Base-by-base conservation (phyloP, 2,888 invertebrate genomes). In the Hypomecis punctinalis region DNA sequence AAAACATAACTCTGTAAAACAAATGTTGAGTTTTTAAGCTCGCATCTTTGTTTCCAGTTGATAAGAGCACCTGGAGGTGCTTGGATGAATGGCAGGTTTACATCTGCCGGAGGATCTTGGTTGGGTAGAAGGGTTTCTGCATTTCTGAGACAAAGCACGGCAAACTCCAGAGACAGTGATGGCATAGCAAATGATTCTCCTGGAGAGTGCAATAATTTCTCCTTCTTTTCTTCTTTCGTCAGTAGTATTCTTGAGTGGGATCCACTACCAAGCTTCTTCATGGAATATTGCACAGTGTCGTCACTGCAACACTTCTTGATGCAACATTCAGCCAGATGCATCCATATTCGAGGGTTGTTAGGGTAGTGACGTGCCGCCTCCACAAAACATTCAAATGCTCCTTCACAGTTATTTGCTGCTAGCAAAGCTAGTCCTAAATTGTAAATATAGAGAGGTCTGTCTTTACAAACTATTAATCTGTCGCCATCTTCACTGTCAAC, bases 281-380 rank as follows among this genome's bases (percentile, higher is more conserved):
- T 89, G 5, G 88, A 85, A 46, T 89, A 89, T 66, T 91, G 90
- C 61, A 90, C 85, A 5, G 82, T 80, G 81, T 94, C 93, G 73
- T 94, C 94, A 69, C 91, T 90, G 79, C 95, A 95, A 76, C 95
- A 94, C 78, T 94, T 94, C 76, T 94, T 95, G 49, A 98, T 96
- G 84, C 98, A 98, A 81, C 98, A 98, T 88, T 99, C 99, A 0
- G 99, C 98, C 77, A 99, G 93, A 76, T 99, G 94, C 63, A 98
- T 91, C 99, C 99, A 99, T 46, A 99, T 94, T 61, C 97, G 94
- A 5, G 98, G 97, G 87, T 98, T 98, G 75, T 96, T 96, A 68
- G 97, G 97, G 79, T 97, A 97, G 63, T 96, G 95, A 70, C 97
- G 95, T 0, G 97, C 95, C 3, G 97, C 97, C 85, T 98, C 96